Evolutionary conservation across 2,113 vertebrate species (phyloP), one percentile per base, ranked within the genome.

Genomic region (Leucosticte australis): DNA sequence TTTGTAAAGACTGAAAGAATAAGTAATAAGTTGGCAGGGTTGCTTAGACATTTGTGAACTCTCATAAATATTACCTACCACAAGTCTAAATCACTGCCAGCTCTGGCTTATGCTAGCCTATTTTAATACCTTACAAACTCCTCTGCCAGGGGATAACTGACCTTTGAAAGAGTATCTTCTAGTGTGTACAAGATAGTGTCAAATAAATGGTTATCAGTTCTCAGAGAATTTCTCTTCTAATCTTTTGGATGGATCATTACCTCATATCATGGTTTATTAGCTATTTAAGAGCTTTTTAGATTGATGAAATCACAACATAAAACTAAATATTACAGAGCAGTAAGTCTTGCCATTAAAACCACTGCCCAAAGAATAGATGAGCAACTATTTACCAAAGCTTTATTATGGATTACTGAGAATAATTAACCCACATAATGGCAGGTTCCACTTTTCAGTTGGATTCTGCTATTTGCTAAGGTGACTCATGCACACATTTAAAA

Each of bases 31-130:
- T 70, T 98, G 96, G 97, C 96, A 97, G 87, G 65, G 82, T 76
- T 80, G 41, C 87, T 94, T 91, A 95, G 90, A 97, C 90, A 95
- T 97, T 96, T 97, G 96, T 97, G 95, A 92, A 68, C 89, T 97
- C 95, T 82, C 96, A 96, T 94, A 98, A 97, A 97, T 97, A 97
- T 88, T 85, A 89, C 97, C 97, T 93, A 97, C 96, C 96, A 97
- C 97, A 95, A 96, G 56, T 11, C 69, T 92, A 91, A 90, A 90
- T 26, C 37, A 87, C 69, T 91, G 96, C 94, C 93, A 96, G 84
- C 33, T 41, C 50, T 50, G 84, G 91, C 63, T 95, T 91, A 80
- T 76, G 55, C 76, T 95, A 89, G 35, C 39, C 57, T 70, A 18
- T 92, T 92, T 89, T 87, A 97, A 80, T 85, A 82, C 82, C 83